Evolutionary conservation across 1,140 invertebrate species (phyloP).

Genomic region (Bursaphelenchus mucronatus): DNA sequence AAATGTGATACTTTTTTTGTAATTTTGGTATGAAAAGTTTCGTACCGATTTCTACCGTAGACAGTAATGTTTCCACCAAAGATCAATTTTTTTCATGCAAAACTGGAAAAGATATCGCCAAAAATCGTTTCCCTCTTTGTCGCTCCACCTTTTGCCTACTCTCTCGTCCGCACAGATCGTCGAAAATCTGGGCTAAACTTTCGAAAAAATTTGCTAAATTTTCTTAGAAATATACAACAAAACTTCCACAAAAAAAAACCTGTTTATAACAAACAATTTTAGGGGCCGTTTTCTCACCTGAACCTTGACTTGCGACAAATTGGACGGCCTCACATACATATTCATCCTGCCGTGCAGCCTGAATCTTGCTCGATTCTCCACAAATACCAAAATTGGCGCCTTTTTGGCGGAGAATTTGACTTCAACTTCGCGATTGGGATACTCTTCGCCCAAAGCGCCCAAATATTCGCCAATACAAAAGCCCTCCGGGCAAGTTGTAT

Average conservation of each 20-base stretch:
- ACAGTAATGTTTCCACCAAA: too few relatives aligned
- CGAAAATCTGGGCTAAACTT: too few relatives aligned
- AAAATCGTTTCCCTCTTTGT: too few relatives aligned
- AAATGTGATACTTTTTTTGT: too few relatives aligned
- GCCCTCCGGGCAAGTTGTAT: constrained; percentile 51
- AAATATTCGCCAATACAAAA: constrained; percentile 60
- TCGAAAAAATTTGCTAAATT: too few relatives aligned
- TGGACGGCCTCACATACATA: constrained; percentile 47
- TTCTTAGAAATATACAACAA: not conserved
- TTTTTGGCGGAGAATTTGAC: constrained; percentile 58
- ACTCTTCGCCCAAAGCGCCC: constrained; percentile 54
- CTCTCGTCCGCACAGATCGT: too few relatives aligned
- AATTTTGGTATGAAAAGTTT: too few relatives aligned
- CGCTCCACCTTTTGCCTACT: too few relatives aligned
- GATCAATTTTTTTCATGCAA: too few relatives aligned
- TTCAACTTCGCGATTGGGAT: constrained; percentile 56
- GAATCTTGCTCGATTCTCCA: constrained; percentile 55
- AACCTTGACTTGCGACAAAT: constrained; percentile 37
- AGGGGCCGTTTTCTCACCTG: constrained; percentile 39
- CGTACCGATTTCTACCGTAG: too few relatives aligned
- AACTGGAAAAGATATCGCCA: too few relatives aligned
- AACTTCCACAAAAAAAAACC: constrained; percentile 10
- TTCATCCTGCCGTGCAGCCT: constrained; percentile 57
- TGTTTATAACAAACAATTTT: too few relatives aligned
- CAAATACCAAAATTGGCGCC: constrained; percentile 57